These are phyloP conservation scores for Trichogramma pretiosum DNA, from an alignment of 1,140 invertebrate species.

Conservation along the genomic window DNA sequence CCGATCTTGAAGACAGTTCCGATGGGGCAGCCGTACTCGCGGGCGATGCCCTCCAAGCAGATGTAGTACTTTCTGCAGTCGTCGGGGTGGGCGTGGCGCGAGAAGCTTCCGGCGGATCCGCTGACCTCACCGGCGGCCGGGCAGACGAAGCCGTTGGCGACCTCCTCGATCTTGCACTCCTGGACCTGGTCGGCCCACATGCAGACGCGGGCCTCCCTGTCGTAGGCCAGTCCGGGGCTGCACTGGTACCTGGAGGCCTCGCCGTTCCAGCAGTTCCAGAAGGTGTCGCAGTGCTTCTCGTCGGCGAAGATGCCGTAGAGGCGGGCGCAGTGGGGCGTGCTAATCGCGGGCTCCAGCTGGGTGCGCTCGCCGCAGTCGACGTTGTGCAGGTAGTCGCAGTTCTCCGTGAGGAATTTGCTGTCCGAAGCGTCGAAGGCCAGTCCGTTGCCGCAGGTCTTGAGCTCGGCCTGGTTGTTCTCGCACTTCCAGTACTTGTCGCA, in stretches of 20 bases:
- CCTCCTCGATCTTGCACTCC: constrained; percentile 82
- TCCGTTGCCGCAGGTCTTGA: constrained; percentile 90
- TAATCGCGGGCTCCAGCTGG: constrained; percentile 77
- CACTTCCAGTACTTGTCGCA: constrained; percentile 97
- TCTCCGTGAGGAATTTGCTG: constrained; percentile 81
- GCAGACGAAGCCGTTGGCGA: constrained; percentile 80
- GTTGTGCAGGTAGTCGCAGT: constrained; percentile 91
- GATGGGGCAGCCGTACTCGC: constrained; percentile 91
- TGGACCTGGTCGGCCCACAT: constrained; percentile 92
- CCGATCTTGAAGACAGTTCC: constrained; percentile 94
- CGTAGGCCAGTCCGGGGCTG: constrained; percentile 87
- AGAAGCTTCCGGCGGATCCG: constrained; percentile 76
- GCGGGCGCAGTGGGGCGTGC: constrained; percentile 74
- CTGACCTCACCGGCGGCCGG: constrained; percentile 70
- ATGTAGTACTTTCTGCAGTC: constrained; percentile 94
- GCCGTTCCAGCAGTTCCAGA: constrained; percentile 96
- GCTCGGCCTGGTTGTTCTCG: constrained; percentile 75
- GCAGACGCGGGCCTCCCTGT: constrained; percentile 82
- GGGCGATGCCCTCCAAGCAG: constrained; percentile 77
- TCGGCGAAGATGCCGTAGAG: constrained; percentile 90
- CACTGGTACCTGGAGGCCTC: constrained; percentile 88
- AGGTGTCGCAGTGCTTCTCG: constrained; percentile 79
- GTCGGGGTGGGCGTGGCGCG: constrained; percentile 86
- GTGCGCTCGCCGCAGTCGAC: constrained; percentile 86
- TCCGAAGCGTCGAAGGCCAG: constrained; percentile 84